Conservation (phyloP, 1,140 invertebrate species). For the Leptoteleia sp. region DNA sequence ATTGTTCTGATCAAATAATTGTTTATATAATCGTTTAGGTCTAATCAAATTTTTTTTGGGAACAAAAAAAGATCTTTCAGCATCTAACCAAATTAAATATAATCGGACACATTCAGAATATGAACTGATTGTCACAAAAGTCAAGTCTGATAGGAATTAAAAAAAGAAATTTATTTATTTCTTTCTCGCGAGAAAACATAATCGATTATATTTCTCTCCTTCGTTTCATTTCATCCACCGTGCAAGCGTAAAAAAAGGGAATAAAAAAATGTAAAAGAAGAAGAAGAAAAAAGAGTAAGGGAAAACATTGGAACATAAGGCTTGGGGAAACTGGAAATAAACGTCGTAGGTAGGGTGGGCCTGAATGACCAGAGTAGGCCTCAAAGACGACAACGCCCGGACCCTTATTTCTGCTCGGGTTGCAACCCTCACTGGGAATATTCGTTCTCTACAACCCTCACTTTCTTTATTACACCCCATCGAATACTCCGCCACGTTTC, state of each 20-base stretch:
- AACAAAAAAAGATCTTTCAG: no score
- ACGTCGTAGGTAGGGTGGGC: slow-evolving; percentile 26
- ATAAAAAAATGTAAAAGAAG: background rate
- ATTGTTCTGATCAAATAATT: no score
- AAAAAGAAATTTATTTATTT: no score
- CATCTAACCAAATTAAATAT: no score
- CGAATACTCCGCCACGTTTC: slow-evolving; percentile 23
- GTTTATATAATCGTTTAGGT: no score
- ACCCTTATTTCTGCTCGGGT: slow-evolving; percentile 42
- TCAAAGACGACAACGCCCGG: slow-evolving; percentile 28
- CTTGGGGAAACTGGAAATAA: slow-evolving; percentile 26
- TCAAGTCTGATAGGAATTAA: no score
- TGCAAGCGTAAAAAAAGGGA: background rate
- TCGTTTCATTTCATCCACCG: background rate
- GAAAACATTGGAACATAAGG: no score
- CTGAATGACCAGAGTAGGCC: slow-evolving; percentile 34
- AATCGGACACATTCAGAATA: no score
- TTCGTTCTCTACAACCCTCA: slow-evolving; percentile 43
- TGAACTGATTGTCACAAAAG: no score
- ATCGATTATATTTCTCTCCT: no score
- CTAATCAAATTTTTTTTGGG: no score
- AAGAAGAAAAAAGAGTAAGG: background rate
- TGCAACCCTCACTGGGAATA: slow-evolving; percentile 54
- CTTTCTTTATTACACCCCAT: slow-evolving; percentile 43
- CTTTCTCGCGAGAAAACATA: no score